Conservation (phyloP, 2,888 invertebrate species). For the Nudaria mundana region DNA sequence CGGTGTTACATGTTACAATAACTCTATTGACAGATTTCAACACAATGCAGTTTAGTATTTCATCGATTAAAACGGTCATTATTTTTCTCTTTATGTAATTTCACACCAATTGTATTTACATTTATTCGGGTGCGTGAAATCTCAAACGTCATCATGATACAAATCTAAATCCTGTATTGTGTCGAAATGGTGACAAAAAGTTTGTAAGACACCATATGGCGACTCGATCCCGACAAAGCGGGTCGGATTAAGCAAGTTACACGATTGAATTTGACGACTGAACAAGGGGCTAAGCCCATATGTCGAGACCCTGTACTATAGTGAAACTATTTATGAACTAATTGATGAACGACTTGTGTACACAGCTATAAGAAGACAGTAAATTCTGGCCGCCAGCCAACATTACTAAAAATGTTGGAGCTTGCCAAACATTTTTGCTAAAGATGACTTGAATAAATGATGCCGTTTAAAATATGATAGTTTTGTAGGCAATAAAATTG, state of each 20-base stretch:
- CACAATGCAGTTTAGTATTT: conserved; percentile 36
- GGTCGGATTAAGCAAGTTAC: conserved; percentile 60
- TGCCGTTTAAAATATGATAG: conserved; percentile 3
- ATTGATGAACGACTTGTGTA: conserved; percentile 49
- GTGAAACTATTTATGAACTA: conserved; percentile 49
- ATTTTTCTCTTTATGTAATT: conserved; percentile 54
- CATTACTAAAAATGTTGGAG: conserved; percentile 10
- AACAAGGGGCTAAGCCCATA: conserved; percentile 31
- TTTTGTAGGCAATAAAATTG: not conserved
- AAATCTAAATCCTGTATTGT: conserved; percentile 62
- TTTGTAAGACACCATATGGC: conserved; percentile 75
- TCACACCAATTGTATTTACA: conserved; percentile 60
- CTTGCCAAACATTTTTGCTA: conserved; percentile 24
- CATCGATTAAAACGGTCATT: conserved; percentile 49
- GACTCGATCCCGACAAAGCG: conserved; percentile 45
- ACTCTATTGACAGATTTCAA: conserved; percentile 28
- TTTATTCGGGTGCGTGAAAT: conserved; percentile 54
- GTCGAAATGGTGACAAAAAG: conserved; percentile 43
- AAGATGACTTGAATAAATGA: conserved; percentile 21
- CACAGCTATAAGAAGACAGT: conserved; percentile 19
- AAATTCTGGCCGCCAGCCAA: conserved; percentile 29
- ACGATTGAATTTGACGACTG: conserved; percentile 56
- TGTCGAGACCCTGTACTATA: conserved; percentile 22
- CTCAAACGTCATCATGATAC: conserved; percentile 59
- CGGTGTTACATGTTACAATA: too few species aligned